Percentiles rank a stretch among this genome's conserved stretches.
These are phyloP conservation scores for Xestobium rufovillosum DNA, from an alignment of 2,888 invertebrate genomes.

Conservation along the genomic window DNA sequence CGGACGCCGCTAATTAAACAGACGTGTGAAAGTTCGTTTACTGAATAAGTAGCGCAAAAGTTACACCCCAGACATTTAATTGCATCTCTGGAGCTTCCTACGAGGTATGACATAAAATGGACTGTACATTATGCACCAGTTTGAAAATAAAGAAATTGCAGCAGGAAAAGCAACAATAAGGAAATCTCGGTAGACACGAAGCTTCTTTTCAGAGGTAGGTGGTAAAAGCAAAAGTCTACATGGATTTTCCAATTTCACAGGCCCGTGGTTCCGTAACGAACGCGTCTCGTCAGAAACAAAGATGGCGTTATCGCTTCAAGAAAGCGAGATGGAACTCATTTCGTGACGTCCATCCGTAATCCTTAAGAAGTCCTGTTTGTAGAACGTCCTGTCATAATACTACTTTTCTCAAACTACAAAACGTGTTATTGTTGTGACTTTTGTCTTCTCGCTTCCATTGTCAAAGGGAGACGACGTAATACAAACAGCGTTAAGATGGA, in stretches of 20 bases:
- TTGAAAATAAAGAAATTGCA: no score
- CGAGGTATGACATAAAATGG: no score
- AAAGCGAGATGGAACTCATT: constrained; percentile 9
- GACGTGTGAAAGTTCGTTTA: no score
- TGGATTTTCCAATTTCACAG: constrained; percentile 45
- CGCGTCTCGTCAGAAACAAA: constrained; percentile 31
- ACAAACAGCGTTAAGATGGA: no score
- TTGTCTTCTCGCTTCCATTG: no score
- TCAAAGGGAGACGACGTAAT: no score
- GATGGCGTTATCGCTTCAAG: constrained; percentile 7
- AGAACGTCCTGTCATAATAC: constrained; percentile 31
- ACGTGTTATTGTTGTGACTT: not conserved
- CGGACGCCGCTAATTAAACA: no score
- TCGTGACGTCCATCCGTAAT: constrained; percentile 35
- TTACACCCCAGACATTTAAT: no score
- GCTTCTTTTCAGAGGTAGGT: constrained; percentile 26
- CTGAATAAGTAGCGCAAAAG: no score
- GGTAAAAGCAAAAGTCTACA: constrained; percentile 37
- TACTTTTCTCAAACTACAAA: constrained; percentile 22
- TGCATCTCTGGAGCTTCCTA: no score
- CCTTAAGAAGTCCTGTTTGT: constrained; percentile 29
- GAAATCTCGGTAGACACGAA: not conserved
- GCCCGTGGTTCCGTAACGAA: constrained; percentile 39
- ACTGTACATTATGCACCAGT: no score
- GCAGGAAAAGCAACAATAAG: no score